Evolutionary conservation across 2,113 vertebrate species (phyloP), one percentile per base, ranked within the genome.

Genomic region (Tinamus guttatus): DNA sequence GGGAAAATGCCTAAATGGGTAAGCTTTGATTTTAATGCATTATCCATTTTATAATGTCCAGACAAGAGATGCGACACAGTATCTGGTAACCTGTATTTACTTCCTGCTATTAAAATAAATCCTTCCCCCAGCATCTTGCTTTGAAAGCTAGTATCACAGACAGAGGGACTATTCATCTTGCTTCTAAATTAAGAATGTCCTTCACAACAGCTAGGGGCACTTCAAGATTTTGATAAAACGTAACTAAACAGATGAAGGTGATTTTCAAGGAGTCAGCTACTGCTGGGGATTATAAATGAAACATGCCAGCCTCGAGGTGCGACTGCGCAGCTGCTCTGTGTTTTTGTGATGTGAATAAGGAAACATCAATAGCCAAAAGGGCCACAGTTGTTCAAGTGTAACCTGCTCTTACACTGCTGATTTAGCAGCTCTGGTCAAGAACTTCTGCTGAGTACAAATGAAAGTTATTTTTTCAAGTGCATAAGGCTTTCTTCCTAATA

Each of bases 1-100:
- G 98, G 98, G 45, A 98, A 99, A 97, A 99, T 99, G 99, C 99
- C 99, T 25, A 99, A 99, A 96, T 99, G 99, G 99, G 99, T 99
- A 96, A 96, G 99, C 95, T 38, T 83, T 64, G 41, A 51, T 84
- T 92, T 90, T 93, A 43, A 21, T 71, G 60, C n/a, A 16, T 30
- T 94, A 25, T 45, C 32, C 16, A 16, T 21, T 28, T 36, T 20
- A 25, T 51, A 17, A 56, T 16, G 5, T n/a, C 32, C 12, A 41
- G 73, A 34, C 76, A 17, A 73, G 52, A 38, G 22, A 30, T 58
- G 15, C 11, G 14, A 68, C 0, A 52, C 9, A 67, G 14, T 19
- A 89, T 56, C 27, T 79, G 43, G 22, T 51, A 16, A 54, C 8
- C n/a, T 10, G 3, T 11, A 7, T 64, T 88, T 67, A 49, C 6